phyloP scores from a whole-genome alignment of 2,888 invertebrate species.

The Malacosoma neustria region DNA sequence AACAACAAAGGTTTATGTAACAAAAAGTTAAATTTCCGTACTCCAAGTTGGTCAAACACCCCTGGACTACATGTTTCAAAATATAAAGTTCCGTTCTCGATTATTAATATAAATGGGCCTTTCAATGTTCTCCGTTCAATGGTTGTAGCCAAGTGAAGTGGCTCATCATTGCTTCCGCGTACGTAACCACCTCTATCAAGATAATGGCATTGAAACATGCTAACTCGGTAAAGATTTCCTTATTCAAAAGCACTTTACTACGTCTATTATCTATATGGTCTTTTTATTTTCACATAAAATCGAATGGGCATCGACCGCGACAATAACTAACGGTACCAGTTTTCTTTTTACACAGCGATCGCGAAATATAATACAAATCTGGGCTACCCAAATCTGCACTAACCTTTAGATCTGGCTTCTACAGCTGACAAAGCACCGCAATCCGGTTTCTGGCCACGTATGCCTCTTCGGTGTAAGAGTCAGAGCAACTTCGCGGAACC shows the following conservation, averaged over 20 bases:
- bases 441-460: conserved; percentile 62
- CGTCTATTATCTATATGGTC: too few relatives aligned
- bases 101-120: too few relatives aligned
- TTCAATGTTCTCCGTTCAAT: conserved; percentile 39
- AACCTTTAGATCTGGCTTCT: conserved; percentile 19
- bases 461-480: conserved; percentile 49
- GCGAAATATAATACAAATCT: conserved; percentile 28
- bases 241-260: too few relatives aligned
- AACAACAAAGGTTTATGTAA: too few relatives aligned
- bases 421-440: conserved; percentile 22
- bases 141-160: conserved; percentile 53
- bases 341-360: conserved; percentile 12
- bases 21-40: too few relatives aligned
- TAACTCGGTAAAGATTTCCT: conserved; percentile 45
- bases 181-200: conserved; percentile 56
- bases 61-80: too few relatives aligned
- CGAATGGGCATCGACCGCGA: conserved; percentile 43
- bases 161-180: conserved; percentile 52
- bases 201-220: conserved; percentile 58
- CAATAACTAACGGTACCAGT: conserved; percentile 53
- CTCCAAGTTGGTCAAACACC: too few relatives aligned
- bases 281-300: conserved; percentile 6
- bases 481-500: conserved; percentile 59
- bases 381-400: too few relatives aligned
- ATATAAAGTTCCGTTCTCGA: too few relatives aligned